Conservation (phyloP, 2,888 invertebrate genomes). For the Odontocolon sp. region DNA sequence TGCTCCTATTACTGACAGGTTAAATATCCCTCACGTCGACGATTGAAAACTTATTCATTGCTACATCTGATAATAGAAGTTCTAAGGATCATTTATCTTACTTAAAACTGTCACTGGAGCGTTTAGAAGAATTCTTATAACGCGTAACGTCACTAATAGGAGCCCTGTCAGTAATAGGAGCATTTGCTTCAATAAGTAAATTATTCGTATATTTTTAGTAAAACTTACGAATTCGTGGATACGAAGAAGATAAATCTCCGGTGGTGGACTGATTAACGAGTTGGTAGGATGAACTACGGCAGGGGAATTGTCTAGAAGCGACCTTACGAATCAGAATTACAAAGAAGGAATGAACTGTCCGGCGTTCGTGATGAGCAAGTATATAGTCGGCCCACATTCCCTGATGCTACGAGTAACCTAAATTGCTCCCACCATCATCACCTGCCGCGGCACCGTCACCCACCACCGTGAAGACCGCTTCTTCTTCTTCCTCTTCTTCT, state of each 20-base stretch:
- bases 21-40: no score
- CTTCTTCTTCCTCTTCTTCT: not conserved
- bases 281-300: conserved; percentile 11
- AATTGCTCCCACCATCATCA: conserved; percentile 77
- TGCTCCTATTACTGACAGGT: no score
- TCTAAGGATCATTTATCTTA: no score
- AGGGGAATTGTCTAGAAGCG: conserved; percentile 22
- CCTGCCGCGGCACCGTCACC: conserved; percentile 50
- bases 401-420: conserved; percentile 80
- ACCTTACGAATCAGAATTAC: conserved; percentile 70
- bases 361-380: conserved; percentile 77
- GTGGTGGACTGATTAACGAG: not conserved
- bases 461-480: conserved; percentile 31
- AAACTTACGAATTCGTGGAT: conserved; percentile 24
- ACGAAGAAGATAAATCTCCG: not conserved
- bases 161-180: no score
- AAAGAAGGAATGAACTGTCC: conserved; percentile 77
- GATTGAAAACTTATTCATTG: no score
- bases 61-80: no score
- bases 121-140: no score
- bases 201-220: not conserved
- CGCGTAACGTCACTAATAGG: no score
- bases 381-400: conserved; percentile 80
- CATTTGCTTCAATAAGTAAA: no score
- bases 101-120: no score